Evolutionary conservation across 2,797 vertebrate genomes (phyloP).

Genomic region (Aulostomus chinensis): DNA sequence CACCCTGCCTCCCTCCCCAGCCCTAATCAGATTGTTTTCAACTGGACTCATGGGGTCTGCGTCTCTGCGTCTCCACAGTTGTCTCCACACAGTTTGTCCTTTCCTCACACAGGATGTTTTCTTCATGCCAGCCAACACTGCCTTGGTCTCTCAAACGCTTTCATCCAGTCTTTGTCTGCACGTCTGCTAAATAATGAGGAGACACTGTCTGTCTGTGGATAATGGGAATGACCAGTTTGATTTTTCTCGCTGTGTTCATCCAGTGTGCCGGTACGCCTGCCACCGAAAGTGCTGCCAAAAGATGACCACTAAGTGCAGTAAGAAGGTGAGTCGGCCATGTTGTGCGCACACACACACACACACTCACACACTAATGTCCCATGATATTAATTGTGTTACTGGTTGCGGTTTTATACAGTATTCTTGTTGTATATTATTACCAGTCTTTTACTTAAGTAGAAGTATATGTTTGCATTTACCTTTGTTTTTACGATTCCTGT

Average conservation of each 20-base stretch:
- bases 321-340: conserved; percentile 86
- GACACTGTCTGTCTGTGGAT: conserved; percentile 67
- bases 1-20: conserved; percentile 39
- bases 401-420: conserved; percentile 1
- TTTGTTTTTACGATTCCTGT: too few species aligned
- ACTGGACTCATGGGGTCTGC: conserved; percentile 79
- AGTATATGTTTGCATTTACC: too few species aligned
- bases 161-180: background rate
- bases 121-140: conserved; percentile 16
- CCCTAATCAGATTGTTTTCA: conserved; percentile 80
- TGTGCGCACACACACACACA: background rate
- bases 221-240: conserved; percentile 58
- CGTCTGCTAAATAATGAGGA: conserved; percentile 64
- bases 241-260: conserved; percentile 71
- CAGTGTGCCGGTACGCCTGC: conserved; percentile 98
- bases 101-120: conserved; percentile 62
- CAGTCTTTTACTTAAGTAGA: too few species aligned
- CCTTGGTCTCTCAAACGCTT: conserved; percentile 28
- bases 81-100: conserved; percentile 51
- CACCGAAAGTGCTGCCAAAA: conserved; percentile 98
- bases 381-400: conserved; percentile 40
- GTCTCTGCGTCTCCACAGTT: conserved; percentile 32
- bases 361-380: conserved; percentile 39
- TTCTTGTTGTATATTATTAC: background rate
- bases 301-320: conserved; percentile 92